Conservation (phyloP, 2,113 vertebrate genomes). For the Oreochromis niloticus region DNA sequence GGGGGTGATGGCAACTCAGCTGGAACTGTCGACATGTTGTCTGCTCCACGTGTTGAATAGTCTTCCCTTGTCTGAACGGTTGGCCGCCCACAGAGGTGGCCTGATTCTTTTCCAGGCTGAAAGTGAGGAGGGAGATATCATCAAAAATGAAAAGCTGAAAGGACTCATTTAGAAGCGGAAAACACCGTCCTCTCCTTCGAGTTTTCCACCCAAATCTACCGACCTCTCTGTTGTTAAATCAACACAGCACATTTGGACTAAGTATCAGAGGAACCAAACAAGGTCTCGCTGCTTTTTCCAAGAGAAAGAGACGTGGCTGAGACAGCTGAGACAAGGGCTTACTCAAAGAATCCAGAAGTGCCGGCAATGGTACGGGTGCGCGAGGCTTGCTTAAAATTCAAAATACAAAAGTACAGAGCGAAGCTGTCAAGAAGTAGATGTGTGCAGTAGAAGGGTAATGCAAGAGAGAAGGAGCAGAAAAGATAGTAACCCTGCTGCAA, state of each 20-base stretch:
- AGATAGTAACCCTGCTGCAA: constrained; percentile 14
- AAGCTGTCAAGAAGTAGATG: constrained; percentile 12
- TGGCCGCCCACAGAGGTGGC: not conserved
- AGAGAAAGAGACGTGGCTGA: not conserved
- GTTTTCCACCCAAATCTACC: not conserved
- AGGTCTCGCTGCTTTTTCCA: not conserved
- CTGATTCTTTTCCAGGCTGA: not conserved
- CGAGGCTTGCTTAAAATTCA: constrained; percentile 20
- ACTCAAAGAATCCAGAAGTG: not conserved
- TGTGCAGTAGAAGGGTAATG: constrained; percentile 26
- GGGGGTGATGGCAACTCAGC: constrained; percentile 14
- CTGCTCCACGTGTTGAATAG: not conserved
- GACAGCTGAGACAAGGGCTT: not conserved
- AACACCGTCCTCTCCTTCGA: not conserved
- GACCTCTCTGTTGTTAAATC: not conserved
- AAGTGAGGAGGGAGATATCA: accelerated
- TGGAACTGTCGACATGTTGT: constrained; percentile 3
- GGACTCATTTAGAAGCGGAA: accelerated
- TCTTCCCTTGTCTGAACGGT: not conserved
- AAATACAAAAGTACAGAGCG: constrained; percentile 8
- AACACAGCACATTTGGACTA: not conserved
- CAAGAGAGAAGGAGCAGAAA: not conserved
- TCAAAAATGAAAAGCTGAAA: not conserved
- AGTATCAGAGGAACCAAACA: not conserved
- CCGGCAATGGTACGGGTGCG: not conserved